Evolutionary conservation across 2,113 vertebrate species (phyloP), one percentile per base, ranked within the genome.

Genomic region (mouse (Mus musculus)): DNA sequence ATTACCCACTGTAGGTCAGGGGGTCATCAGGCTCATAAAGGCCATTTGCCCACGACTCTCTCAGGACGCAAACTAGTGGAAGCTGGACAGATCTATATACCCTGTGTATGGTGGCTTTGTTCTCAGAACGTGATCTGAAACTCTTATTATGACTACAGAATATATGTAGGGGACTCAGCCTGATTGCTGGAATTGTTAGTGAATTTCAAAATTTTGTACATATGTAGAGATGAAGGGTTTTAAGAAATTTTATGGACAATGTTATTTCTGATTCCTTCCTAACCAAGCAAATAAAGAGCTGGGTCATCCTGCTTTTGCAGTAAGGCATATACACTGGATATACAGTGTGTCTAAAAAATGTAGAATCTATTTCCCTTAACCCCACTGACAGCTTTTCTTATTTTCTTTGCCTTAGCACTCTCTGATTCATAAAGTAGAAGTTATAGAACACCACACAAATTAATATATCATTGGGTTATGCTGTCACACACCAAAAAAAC

Each of bases 1-100:
- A 94, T 97, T 97, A 96, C 69, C 59, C 28, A 36, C 65, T 24
- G 24, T 52, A 81, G 90, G 90, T 96, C 63, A 73, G 7, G 30
- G 75, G 92, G 88, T 97, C 88, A 96, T n/a, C n/a, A 77, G 78
- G 24, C 63, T 71, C 90, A 71, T 87, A 65, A 97, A 93, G 22
- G 12, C 14, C 54, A 52, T 91, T 96, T 76, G 88, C 75, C 73
- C 46, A 96, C 81, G 65, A 59, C 42, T 73, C 24, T 81, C 54
- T 80, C n/a, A 61, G 56, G 73, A 87, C 56, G 86, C 20, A 22
- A 75, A 81, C 49, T 39, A 67, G 84, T 84, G 49, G 90, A 86
- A 71, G n/a, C 63, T 61, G 24, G 39, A 49, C 5, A 54, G 56
- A 77, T 30, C 77, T n/a, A 5, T 4, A 8, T 5, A 67, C 16